Evolutionary conservation across 2,888 invertebrate genomes (phyloP), one percentile per base, ranked within the genome.

Genomic region (Conistra vaccinii): DNA sequence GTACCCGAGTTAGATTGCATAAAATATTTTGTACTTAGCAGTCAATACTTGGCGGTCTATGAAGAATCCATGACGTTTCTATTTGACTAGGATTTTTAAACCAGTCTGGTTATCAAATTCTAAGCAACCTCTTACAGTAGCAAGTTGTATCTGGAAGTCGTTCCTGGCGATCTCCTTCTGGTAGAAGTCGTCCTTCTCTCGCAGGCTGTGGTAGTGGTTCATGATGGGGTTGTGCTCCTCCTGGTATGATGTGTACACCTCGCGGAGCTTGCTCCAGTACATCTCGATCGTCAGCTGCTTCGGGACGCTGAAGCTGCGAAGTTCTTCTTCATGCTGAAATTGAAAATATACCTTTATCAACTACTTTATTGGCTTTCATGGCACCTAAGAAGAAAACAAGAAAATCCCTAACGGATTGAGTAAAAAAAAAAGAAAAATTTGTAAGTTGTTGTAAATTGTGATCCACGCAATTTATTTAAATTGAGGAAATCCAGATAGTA

Each of bases 171-270:
- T 95, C 72, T 97, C 97, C 51, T 96, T 92, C 62, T 96, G 96
- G 86, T 97, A 97, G 83, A 97, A 97, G 69, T 94, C 96, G 89
- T 94, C 96, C 85, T 95, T 97, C 91, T 93, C 96, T 76, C 91
- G 92, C 86, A 93, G 86, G 57, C 90, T 90, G 80, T 92, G 93
- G 85, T 94, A 96, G 80, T 96, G 95, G 3, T 89, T 93, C 93
- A 96, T 95, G 69, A 96, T 96, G 0, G 96, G 96, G 45, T 92
- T 93, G 85, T 96, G 96, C 76, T 93, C 92, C 73, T 95, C 95
- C 74, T 95, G 83, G 82, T 94, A 96, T 0, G 88, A 84, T 73
- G 90, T 89, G 89, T 95, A 96, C 0, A 96, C 93, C 1, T 94
- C 94, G 0, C 93, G 93, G 2, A 96, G 91, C 69, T 93, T 92